These are phyloP conservation scores for Spodoptera exigua DNA, from an alignment of 2,888 invertebrate genomes.

Conservation along the genomic window DNA sequence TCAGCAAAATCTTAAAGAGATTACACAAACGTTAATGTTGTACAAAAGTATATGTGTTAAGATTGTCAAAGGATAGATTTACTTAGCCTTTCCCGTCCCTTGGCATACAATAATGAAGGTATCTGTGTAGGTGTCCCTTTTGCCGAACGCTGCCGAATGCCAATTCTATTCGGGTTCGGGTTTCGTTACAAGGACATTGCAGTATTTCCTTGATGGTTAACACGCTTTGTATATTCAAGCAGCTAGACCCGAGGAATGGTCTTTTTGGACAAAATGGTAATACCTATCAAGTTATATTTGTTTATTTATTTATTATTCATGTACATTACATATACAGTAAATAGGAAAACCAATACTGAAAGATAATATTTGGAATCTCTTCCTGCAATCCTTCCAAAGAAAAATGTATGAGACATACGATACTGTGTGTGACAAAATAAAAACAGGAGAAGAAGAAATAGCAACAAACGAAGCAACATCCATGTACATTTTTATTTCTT, in stretches of 20 bases:
- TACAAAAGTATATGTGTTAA: conserved; percentile 34
- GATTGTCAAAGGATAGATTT: conserved; percentile 34
- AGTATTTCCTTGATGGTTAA: conserved; percentile 31
- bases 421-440: too few relatives aligned
- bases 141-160: conserved; percentile 41
- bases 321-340: too few relatives aligned
- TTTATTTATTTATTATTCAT: not conserved
- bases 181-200: conserved; percentile 28
- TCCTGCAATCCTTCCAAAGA: too few relatives aligned
- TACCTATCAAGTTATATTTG: too few relatives aligned
- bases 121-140: conserved; percentile 29
- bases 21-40: conserved; percentile 29
- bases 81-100: conserved; percentile 12
- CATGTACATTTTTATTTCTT: too few relatives aligned
- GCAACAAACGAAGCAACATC: too few relatives aligned
- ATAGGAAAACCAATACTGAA: not conserved
- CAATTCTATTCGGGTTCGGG: conserved; percentile 26
- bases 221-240: conserved; percentile 33
- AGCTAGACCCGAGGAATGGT: conserved; percentile 1
- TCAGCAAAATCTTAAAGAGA: conserved; percentile 6
- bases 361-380: too few relatives aligned
- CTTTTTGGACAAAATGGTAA: not conserved
- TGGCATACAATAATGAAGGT: conserved; percentile 43
- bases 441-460: too few relatives aligned
- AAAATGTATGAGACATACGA: too few relatives aligned